Base-by-base conservation (phyloP, 2,888 invertebrate species). In the Dryadula phaetusa region DNA sequence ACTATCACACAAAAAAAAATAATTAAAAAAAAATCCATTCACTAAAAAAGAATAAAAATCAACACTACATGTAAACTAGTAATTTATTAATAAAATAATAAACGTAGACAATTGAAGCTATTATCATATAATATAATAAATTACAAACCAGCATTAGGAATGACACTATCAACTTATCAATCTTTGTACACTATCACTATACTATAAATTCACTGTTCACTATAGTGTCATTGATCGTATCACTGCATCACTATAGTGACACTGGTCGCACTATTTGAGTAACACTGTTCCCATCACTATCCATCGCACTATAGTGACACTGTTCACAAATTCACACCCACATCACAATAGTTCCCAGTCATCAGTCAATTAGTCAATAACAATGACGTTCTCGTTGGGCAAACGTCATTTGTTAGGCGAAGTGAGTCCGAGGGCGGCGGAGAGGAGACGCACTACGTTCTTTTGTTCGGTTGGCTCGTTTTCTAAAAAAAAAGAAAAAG, bases 401-500 rank as follows among this genome's bases (percentile, higher is more conserved):
- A 69, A 42, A 72, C 74, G 83, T 90, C 90, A 90, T 89, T 87
- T 90, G 84, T 73, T 85, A 72, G 90, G 77, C 64, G 87, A 76
- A 69, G 93, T 85, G 28, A 97, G 91, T 0, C 96, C 96, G 42
- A 97, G 89, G 0, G 96, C 97, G 76, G 96, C 95, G 56, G 97
- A 97, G 65, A 98, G 89, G 73, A 98, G 89, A 70, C 96, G 95
- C 14, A 97, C 95, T 8, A 98, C 96, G 76, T 96, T 96, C 83
- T 95, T 96, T 74, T 95, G 95, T 77, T 96, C 96, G 3, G 95
- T 93, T 37, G 93, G 93, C 75, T 96, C 96, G 70, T 95, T 95
- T 86, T 95, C 95, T 95, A 88, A 10, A 87, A 87, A 54, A 49
- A 66, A 47, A 53, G n/a, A n/a, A n/a, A n/a, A n/a, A n/a, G n/a